Base-by-base conservation (phyloP, 2,113 vertebrate genomes). In the Gobiocypris rarus region DNA sequence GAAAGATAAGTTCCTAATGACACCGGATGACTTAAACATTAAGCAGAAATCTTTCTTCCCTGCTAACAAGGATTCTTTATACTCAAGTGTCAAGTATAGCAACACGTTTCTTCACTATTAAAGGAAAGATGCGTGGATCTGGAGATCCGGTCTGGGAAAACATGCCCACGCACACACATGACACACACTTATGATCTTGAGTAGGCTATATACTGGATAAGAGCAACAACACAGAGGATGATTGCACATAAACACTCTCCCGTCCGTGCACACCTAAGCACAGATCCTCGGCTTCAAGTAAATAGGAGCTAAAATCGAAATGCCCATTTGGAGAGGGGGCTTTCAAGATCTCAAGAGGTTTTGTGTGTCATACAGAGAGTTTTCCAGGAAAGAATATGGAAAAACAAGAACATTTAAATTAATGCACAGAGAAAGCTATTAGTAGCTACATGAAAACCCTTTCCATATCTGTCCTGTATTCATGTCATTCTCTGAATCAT, bases 61-160 rank as follows among this genome's bases (percentile, higher is more conserved):
- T 31, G 10, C 58, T 84, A 87, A 89, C 81, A 85, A 85, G 83
- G 75, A 74, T 79, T 69, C 75, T 84, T 85, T 71, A 79, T 78
- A 83, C 78, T 58, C 26, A 31, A 75, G 83, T 59, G 77, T 78
- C 80, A 69, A 56, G 22, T 78, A 84, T 75, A 75, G 75, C 70
- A 70, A 81, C 56, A 73, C 83, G 76, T 63, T 78, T 81, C 41
- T 84, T 58, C 58, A 58, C 14, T 65, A 63, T 74, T 83, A 87
- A 81, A 80, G 24, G 11, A 73, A 5, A 22, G 77, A 85, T 73
- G 28, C 26, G 6, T 81, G 58, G 43, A 65, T 26, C n/a, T 34
- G 17, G 50, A n/a, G 26, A 50, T 67, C 45, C 1, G 4, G 43
- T 67, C 9, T 31, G 59, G 45, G 19, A 67, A 67, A 67, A 67